Conservation (phyloP, 1,140 invertebrate species). For the Agrilus planipennis region DNA sequence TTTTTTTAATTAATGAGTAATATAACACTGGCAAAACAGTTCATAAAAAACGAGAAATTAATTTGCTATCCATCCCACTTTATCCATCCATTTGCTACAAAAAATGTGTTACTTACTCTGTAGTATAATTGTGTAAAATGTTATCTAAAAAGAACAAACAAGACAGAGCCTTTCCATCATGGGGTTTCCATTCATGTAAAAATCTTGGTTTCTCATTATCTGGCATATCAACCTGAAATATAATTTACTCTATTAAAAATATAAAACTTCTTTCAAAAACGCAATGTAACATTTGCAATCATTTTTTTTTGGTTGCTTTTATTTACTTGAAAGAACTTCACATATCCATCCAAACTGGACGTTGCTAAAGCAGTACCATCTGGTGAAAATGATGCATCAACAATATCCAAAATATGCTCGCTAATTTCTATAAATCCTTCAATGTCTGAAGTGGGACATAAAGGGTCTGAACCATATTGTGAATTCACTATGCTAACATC, state of each 20-base stretch:
- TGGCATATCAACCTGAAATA: slow-evolving; percentile 68
- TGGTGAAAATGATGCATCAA: slow-evolving; percentile 82
- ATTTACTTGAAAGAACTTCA: slow-evolving; percentile 82
- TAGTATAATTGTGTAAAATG: slow-evolving; percentile 61
- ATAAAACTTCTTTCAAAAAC: neutral
- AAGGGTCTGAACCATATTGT: slow-evolving; percentile 38
- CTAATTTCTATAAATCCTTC: slow-evolving; percentile 52
- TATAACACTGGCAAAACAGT: neutral
- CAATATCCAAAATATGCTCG: slow-evolving; percentile 57
- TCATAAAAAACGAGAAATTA: slow-evolving; percentile 2
- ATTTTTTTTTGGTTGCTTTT: neutral
- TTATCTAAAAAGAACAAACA: slow-evolving; percentile 88
- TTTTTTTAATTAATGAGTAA: neutral
- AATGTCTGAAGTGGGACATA: slow-evolving; percentile 37
- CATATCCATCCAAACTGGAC: slow-evolving; percentile 72
- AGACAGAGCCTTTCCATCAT: slow-evolving; percentile 71
- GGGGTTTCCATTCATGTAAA: slow-evolving; percentile 84
- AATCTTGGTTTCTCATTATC: slow-evolving; percentile 55
- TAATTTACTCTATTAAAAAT: neutral
- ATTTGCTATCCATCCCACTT: too few relatives aligned
- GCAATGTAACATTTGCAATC: neutral
- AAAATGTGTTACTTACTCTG: slow-evolving; percentile 56
- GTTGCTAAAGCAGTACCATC: slow-evolving; percentile 88
- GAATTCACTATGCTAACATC: slow-evolving; percentile 43
- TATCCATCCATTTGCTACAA: neutral